phyloP scores from a whole-genome alignment of 2,113 vertebrate species.

The Lichenostomus cassidix region DNA sequence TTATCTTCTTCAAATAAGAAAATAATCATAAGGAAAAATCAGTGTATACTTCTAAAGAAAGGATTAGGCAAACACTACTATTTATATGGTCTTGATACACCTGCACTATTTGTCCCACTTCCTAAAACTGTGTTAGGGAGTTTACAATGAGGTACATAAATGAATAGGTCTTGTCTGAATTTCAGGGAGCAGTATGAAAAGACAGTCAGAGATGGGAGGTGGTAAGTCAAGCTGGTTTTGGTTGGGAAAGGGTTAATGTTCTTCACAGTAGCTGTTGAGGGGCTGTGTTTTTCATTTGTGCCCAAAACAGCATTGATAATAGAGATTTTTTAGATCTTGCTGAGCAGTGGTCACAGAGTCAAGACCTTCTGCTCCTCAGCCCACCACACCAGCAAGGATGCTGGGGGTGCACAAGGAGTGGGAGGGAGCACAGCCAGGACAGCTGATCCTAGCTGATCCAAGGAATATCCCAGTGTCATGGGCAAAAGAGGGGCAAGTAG shows the following conservation, averaged over 20 bases:
- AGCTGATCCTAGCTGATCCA: neutral
- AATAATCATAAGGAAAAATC: neutral
- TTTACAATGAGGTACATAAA: neutral
- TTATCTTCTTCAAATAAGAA: neutral
- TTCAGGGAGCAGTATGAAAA: neutral
- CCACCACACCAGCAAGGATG: accelerated
- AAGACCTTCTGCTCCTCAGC: neutral
- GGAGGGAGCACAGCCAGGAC: neutral
- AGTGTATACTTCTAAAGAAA: neutral
- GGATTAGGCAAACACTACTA: neutral
- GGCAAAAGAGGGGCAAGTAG: neutral
- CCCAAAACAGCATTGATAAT: neutral
- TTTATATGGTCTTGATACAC: neutral
- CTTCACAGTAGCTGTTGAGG: neutral
- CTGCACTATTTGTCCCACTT: neutral
- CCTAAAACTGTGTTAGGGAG: neutral
- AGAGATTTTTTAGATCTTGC: neutral
- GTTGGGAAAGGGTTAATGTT: neutral
- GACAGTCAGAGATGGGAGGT: neutral
- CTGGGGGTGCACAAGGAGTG: neutral
- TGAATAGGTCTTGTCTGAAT: neutral
- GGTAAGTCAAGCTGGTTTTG: neutral
- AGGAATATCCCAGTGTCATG: neutral
- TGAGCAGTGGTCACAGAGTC: neutral
- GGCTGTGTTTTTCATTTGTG: neutral